phyloP scores from a whole-genome alignment of 2,888 invertebrate species.

The Ectobius pallidus region DNA sequence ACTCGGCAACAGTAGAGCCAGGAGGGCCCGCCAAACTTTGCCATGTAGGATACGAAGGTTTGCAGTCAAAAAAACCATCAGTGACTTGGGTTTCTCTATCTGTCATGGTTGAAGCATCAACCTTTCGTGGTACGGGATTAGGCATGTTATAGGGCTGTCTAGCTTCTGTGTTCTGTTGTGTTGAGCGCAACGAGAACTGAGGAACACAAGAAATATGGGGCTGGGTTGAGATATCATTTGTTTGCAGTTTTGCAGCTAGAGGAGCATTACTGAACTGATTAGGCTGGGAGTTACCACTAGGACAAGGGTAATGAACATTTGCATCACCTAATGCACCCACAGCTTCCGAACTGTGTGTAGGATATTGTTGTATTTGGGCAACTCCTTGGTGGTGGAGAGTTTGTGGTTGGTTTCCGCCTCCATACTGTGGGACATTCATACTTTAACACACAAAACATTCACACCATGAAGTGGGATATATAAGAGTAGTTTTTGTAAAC shows the following conservation, averaged over 20 bases:
- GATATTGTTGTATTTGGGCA: slow-evolving; percentile 27
- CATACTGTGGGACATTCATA: slow-evolving; percentile 36
- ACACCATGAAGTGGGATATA: too few relatives aligned
- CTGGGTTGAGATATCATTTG: neutral
- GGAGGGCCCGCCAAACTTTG: slow-evolving; percentile 37
- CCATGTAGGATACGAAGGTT: slow-evolving; percentile 32
- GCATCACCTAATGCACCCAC: slow-evolving; percentile 33
- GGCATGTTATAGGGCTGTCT: slow-evolving; percentile 1
- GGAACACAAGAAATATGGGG: neutral
- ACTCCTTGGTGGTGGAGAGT: slow-evolving; percentile 22
- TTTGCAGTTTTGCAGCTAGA: neutral
- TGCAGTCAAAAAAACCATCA: slow-evolving; percentile 28
- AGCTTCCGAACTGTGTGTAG: neutral
- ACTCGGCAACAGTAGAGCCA: slow-evolving; percentile 38
- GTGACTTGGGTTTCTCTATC: slow-evolving; percentile 27
- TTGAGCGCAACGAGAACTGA: neutral
- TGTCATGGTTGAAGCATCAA: slow-evolving; percentile 38
- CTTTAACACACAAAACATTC: slow-evolving; percentile 1
- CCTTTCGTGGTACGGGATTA: slow-evolving; percentile 1
- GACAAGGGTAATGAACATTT: slow-evolving; percentile 34
- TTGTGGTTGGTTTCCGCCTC: slow-evolving; percentile 14
- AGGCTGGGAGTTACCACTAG: slow-evolving; percentile 6
- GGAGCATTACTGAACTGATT: neutral
- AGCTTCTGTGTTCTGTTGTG: neutral
- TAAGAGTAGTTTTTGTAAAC: too few relatives aligned